Evolutionary conservation across 2,888 invertebrate genomes (phyloP).

Genomic region (Synanthedon formicaeformis): DNA sequence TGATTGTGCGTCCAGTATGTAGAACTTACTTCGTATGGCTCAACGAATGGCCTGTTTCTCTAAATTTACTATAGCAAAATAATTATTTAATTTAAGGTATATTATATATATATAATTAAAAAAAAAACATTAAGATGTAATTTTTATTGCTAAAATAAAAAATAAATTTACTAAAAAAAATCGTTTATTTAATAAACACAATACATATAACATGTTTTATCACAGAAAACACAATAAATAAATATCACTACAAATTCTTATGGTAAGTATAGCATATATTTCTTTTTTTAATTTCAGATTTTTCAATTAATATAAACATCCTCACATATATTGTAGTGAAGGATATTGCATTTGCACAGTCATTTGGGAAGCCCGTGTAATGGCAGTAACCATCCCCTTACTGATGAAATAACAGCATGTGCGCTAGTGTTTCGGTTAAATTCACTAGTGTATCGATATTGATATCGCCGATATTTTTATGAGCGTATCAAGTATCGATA

Average conservation of each 20-base stretch:
- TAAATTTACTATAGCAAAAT: conserved; percentile 42
- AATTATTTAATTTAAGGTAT: conserved; percentile 57
- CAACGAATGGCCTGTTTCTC: conserved; percentile 41
- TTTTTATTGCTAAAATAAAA: conserved; percentile 46
- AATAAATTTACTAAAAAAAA: neutral
- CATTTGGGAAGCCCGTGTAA: no score
- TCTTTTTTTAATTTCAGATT: no score
- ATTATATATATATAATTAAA: conserved; percentile 35
- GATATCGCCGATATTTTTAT: no score
- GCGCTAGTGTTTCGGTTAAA: no score
- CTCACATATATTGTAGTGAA: no score
- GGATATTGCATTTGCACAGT: no score
- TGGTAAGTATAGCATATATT: neutral
- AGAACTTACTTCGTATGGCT: conserved; percentile 29
- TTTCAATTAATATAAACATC: no score
- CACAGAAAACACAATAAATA: neutral
- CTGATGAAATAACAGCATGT: no score
- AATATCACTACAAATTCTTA: neutral
- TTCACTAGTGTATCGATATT: no score
- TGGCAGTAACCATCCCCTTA: no score
- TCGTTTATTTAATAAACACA: neutral
- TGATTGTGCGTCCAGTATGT: conserved; percentile 54
- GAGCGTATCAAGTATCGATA: no score
- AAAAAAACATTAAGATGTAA: conserved; percentile 40
- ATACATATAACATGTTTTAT: neutral